A percentile compares a stretch with the other conserved stretches of the same genome.
Conservation (phyloP, 2,113 vertebrate genomes). For the Xiphias gladius region DNA sequence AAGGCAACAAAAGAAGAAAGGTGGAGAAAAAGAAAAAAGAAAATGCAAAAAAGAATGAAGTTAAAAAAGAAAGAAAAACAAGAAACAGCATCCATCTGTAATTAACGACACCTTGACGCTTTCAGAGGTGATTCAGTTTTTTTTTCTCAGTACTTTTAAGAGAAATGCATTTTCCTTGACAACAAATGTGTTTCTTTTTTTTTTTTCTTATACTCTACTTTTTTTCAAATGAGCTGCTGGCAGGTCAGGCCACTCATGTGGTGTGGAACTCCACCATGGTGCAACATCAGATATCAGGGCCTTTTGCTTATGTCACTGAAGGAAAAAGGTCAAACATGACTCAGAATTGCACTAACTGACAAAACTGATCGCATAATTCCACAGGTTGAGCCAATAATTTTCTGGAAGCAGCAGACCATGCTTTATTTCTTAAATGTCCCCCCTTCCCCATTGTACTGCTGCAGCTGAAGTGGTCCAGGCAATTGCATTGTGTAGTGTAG, state of each 20-base stretch:
- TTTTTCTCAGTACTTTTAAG: slow-evolving; percentile 40
- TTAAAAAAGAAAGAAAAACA: slow-evolving; percentile 4
- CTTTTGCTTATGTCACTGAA: slow-evolving; percentile 3
- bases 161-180: slow-evolving; percentile 61
- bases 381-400: slow-evolving; percentile 5
- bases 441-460: neutral
- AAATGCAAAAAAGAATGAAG: neutral
- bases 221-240: slow-evolving; percentile 63
- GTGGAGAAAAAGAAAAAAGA: slow-evolving; percentile 18
- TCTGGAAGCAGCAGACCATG: neutral
- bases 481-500: slow-evolving; percentile 51
- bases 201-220: slow-evolving; percentile 24
- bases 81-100: slow-evolving; percentile 50
- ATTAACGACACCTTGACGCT: slow-evolving; percentile 42
- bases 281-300: slow-evolving; percentile 30
- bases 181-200: slow-evolving; percentile 40
- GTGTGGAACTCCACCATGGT: neutral
- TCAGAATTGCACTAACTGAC: slow-evolving; percentile 26
- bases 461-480: slow-evolving; percentile 15
- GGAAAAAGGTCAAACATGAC: slow-evolving; percentile 16
- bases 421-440: slow-evolving; percentile 15
- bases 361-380: slow-evolving; percentile 28
- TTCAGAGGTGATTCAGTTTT: slow-evolving; percentile 49
- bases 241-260: slow-evolving; percentile 42
- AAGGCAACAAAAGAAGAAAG: slow-evolving; percentile 57